Base-by-base conservation (phyloP, 2,888 invertebrate genomes). In the Myathropa florea region DNA sequence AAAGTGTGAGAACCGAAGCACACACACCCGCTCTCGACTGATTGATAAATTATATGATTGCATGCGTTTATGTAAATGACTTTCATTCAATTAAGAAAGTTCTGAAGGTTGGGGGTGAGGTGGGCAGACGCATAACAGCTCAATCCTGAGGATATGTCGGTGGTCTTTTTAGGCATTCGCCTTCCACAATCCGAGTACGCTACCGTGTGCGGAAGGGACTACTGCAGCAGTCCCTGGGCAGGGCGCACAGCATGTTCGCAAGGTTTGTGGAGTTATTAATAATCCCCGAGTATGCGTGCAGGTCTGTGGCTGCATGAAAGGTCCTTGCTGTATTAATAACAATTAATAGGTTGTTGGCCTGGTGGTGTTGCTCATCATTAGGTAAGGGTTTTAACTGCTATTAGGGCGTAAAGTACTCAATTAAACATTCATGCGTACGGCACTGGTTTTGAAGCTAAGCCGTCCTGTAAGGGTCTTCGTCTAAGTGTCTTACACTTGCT, bases 31-130 rank as follows among this genome's bases (percentile, higher is more conserved):
- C 6, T 39, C n/a, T 46, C 46, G 46, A 18, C 46, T 70, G 63
- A 78, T 78, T 68, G 77, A 70, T 70, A 63, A 78, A 78, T 76
- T 60, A 46, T 77, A 68, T 63, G 55, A 70, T 70, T 61, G 70
- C 68, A 63, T 70, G 77, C 60, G 61, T 77, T 18, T 30, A 36
- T 36, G 61, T 36, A 36, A 55, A 23, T 28, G 28, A 24, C 14
- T 67, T 67, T 28, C 59, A 46, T 77, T 77, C 33, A 60, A 76
- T 23, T 68, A 30, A 4, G 46, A 24, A 53, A 53, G 46, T 46
- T 46, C 46, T 7, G 1, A 0, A 7, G 46, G 46, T 18, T 24
- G 23, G 23, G 21, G 1, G 26, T 59, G 59, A 7, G 59, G 14
- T 4, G 23, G 24, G 26, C 26, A 10, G 14, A 7, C 9, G 59